phyloP scores from a whole-genome alignment of 2,113 vertebrate species.

The Enhydra lutris region DNA sequence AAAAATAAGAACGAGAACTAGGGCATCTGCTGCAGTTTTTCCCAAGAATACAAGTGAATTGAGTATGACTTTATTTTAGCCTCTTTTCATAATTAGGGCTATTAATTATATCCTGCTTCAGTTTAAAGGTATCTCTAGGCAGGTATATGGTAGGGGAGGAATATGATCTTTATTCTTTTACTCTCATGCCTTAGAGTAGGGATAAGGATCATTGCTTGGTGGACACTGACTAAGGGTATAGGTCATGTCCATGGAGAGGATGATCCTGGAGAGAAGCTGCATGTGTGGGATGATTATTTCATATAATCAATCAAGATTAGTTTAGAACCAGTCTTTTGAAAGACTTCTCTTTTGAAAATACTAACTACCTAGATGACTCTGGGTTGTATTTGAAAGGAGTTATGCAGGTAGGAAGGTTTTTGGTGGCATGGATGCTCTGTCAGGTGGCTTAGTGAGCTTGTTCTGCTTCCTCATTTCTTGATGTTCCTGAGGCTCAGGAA shows the following conservation, averaged over 20 bases:
- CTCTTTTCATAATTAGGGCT: not conserved
- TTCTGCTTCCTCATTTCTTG: not conserved
- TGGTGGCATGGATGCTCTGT: not conserved
- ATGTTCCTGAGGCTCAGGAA: not conserved
- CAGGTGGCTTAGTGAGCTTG: not conserved
- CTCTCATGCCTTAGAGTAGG: not conserved
- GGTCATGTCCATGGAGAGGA: not conserved
- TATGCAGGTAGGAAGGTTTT: not conserved
- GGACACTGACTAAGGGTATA: not conserved
- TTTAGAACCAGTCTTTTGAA: not conserved
- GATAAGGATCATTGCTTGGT: not conserved
- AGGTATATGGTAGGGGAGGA: not conserved
- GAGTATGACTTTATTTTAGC: not conserved
- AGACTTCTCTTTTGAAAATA: conserved; percentile 11
- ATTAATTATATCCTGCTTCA: not conserved
- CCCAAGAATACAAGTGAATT: not conserved
- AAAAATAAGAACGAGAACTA: conserved; percentile 21
- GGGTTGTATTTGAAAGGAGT: not conserved
- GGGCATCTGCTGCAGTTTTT: not conserved
- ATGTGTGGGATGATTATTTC: not conserved
- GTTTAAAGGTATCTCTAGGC: not conserved
- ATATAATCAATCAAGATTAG: not conserved
- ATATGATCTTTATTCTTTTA: not conserved
- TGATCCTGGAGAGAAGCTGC: not conserved
- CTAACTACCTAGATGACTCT: not conserved